Base-by-base conservation (phyloP, 2,113 vertebrate genomes). In the Piprites chloris region DNA sequence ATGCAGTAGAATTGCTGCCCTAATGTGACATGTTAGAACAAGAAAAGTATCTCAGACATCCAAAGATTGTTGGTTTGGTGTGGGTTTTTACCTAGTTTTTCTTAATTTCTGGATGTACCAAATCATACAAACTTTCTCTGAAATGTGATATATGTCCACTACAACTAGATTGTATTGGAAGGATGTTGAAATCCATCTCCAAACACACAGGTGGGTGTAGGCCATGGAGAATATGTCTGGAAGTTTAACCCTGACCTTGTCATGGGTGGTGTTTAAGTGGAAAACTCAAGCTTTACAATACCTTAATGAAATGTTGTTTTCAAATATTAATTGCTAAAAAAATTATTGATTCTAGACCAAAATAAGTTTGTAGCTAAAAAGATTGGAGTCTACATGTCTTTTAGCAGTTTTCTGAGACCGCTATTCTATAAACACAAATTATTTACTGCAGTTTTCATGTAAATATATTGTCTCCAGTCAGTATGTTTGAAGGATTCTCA, bases 391-490 rank as follows among this genome's bases (percentile, higher is more conserved):
- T 83, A 59, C 32, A 37, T 69, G 41, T 65, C 90, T 84, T 95
- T 81, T 85, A 84, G 63, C 52, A 62, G 58, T 50, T 89, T 82
- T 95, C 76, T 9, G 18, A 85, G 50, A 83, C 42, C 87, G 85
- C 80, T 78, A 27, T 81, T 89, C 41, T 78, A n/a, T 42, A 80
- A 80, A 95, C 61, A 69, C 0, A 0, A 88, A 88, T 83, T 75
- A 78, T 83, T 93, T 92, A 50, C 91, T 73, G 63, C 76, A 28
- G 67, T 90, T 83, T 93, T 59, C 85, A 5, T 93, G 90, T 96
- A 89, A 80, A 90, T 96, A 37, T 96, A 63, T 96, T 96, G 71
- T 96, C 82, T 94, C 92, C 46, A 63, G 53, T 89, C 78, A 89
- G 55, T 85, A 52, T 72, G 27, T 88, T 88, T 92, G 79, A 87